Conservation (phyloP, 2,113 vertebrate genomes). For the Thalassoma bifasciatum region DNA sequence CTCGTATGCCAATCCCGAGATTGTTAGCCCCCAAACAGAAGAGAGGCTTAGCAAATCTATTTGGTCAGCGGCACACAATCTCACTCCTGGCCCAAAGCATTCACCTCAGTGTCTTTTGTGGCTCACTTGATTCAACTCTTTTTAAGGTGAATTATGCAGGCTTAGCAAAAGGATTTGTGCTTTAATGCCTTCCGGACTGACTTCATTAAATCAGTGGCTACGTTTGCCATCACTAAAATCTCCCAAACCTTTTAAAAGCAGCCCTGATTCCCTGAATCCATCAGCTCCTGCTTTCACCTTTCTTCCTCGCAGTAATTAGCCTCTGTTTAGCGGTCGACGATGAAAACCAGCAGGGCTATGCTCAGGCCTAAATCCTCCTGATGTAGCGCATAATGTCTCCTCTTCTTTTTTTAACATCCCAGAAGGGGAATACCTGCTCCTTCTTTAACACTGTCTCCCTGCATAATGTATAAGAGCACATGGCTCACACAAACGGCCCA, state of each 20-base stretch:
- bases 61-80: conserved; percentile 47
- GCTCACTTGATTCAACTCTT: conserved; percentile 46
- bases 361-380: conserved; percentile 28
- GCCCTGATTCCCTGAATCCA: conserved; percentile 24
- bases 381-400: conserved; percentile 39
- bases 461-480: conserved; percentile 58
- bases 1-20: conserved; percentile 45
- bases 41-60: conserved; percentile 42
- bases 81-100: conserved; percentile 34
- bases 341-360: conserved; percentile 34
- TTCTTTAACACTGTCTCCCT: conserved; percentile 39
- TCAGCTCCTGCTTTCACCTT: conserved; percentile 34
- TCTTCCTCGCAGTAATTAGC: conserved; percentile 51
- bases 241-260: conserved; percentile 18
- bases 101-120: conserved; percentile 39
- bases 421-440: conserved; percentile 58
- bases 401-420: conserved; percentile 45
- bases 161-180: conserved; percentile 47
- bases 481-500: conserved; percentile 61
- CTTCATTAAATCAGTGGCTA: conserved; percentile 48
- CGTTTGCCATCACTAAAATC: conserved; percentile 36
- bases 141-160: conserved; percentile 60
- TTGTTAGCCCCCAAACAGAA: conserved; percentile 49
- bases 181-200: conserved; percentile 20
- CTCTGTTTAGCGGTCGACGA: conserved; percentile 40